phyloP scores from a whole-genome alignment of 2,113 vertebrate genomes.

The Manacus vitellinus region DNA sequence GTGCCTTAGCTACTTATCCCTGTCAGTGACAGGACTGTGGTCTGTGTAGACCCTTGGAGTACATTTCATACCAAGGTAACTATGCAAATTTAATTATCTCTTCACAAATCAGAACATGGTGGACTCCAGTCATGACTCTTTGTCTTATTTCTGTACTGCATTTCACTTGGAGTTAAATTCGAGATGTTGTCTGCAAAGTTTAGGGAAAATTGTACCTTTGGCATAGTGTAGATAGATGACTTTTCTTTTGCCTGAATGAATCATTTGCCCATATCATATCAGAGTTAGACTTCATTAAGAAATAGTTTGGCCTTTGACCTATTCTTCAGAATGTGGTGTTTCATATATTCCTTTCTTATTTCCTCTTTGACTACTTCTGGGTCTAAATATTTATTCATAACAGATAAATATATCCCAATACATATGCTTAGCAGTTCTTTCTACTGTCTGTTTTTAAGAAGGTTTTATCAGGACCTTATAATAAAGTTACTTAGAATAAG shows the following conservation, averaged over 20 bases:
- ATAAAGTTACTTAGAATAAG: conserved; percentile 13
- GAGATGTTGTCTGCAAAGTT: neutral
- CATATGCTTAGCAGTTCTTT: neutral
- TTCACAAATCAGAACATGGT: neutral
- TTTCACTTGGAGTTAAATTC: neutral
- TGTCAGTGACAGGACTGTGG: neutral
- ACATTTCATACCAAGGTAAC: neutral
- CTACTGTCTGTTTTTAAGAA: neutral
- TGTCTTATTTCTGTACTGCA: neutral
- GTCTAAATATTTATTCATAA: neutral
- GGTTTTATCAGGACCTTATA: neutral
- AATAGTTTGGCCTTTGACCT: neutral
- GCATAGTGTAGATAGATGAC: neutral
- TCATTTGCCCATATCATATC: neutral
- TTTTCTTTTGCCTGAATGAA: neutral
- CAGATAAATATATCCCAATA: neutral
- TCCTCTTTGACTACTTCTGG: neutral
- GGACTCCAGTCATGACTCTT: neutral
- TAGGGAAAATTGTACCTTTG: neutral
- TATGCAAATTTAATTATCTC: neutral
- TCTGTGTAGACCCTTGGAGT: neutral
- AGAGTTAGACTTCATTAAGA: neutral
- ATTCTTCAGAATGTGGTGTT: neutral
- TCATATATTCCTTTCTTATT: neutral
- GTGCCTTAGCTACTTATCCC: neutral